Percentiles rank a stretch among this genome's conserved stretches.
Evolutionary conservation across 2,113 vertebrate species (phyloP).

Genomic region (Glaucidium brasilianum): DNA sequence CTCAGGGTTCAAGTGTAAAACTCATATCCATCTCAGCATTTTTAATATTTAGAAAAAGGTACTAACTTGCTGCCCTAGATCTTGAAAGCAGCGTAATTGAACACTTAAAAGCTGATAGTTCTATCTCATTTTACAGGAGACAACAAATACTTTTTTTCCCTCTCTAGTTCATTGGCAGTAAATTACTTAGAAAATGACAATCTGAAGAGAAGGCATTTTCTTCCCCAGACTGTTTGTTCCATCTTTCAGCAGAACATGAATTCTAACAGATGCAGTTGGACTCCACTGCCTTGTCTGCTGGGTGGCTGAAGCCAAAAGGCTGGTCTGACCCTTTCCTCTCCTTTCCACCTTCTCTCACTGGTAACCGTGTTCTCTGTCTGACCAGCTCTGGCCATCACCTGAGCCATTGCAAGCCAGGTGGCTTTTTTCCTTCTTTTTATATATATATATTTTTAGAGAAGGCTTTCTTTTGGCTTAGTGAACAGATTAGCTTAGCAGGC

Average conservation of each 20-base stretch:
- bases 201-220: not conserved
- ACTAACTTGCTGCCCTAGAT: not conserved
- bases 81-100: not conserved
- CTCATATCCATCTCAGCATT: not conserved
- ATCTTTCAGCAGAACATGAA: not conserved
- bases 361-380: not conserved
- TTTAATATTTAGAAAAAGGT: not conserved
- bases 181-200: not conserved
- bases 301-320: not conserved
- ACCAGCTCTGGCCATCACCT: not conserved
- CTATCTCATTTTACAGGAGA: not conserved
- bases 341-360: not conserved
- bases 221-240: not conserved
- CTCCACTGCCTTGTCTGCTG: not conserved
- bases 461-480: not conserved
- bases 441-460: fast-evolving
- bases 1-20: not conserved
- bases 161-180: not conserved
- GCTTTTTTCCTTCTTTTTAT: fast-evolving
- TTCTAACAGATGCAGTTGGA: not conserved
- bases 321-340: not conserved
- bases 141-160: not conserved
- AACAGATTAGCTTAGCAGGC: not conserved
- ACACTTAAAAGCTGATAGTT: conserved; percentile 7
- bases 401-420: not conserved